These are phyloP conservation scores for Scolopax mira DNA, from an alignment of 2,113 vertebrate species.

Conservation along the genomic window DNA sequence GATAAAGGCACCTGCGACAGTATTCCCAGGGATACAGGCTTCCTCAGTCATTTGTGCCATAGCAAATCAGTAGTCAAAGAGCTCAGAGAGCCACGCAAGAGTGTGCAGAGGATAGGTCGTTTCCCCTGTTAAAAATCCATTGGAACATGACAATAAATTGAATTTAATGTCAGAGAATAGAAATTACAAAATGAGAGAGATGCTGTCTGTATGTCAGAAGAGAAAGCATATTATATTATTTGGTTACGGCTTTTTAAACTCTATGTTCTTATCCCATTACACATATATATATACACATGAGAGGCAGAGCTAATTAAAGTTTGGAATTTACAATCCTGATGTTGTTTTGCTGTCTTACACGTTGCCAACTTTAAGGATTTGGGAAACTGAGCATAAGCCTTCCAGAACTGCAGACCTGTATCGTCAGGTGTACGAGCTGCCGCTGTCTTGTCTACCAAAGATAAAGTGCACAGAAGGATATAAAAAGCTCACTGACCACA, in stretches of 20 bases:
- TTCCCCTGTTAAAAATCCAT: background rate
- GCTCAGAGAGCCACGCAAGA: background rate
- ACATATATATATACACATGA: background rate
- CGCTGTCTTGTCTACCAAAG: background rate
- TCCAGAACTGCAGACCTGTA: background rate
- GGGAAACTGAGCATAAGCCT: background rate
- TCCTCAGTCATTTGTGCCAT: background rate
- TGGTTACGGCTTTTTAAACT: background rate
- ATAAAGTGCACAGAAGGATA: background rate
- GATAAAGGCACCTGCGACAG: background rate
- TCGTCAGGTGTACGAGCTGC: background rate
- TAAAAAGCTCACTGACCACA: background rate
- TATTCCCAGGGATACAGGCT: background rate
- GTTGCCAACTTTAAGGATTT: background rate
- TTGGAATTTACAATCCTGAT: background rate
- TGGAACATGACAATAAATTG: background rate
- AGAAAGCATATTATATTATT: background rate
- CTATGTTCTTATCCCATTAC: background rate
- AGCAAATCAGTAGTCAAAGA: background rate
- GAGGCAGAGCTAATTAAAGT: background rate
- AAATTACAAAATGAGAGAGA: background rate
- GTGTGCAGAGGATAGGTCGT: background rate
- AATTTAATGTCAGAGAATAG: background rate
- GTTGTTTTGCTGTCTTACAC: background rate
- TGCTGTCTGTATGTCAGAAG: background rate